phyloP scores from a whole-genome alignment of 2,888 invertebrate species.

The Therioaphis trifolii region DNA sequence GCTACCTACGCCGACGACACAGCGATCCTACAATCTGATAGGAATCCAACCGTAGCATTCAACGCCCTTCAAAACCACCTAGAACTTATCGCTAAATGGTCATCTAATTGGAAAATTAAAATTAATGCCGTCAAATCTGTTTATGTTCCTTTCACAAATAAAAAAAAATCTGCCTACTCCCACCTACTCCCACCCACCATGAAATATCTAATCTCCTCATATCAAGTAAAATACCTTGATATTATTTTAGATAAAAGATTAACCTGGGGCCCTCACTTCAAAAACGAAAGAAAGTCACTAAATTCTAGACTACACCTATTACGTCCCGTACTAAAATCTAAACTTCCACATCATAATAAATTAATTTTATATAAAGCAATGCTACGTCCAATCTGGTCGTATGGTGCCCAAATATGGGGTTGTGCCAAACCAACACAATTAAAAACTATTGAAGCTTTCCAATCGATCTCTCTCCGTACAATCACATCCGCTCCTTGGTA shows the following conservation, averaged over 20 bases:
- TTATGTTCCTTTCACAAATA: not conserved
- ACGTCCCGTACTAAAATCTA: not conserved
- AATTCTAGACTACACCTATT: not conserved
- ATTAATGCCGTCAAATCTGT: not conserved
- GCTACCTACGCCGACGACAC: conserved; percentile 15
- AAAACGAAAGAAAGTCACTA: not conserved
- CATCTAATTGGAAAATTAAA: not conserved
- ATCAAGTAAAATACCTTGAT: no score
- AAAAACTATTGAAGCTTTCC: no score
- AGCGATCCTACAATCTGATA: not conserved
- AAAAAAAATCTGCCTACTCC: no score
- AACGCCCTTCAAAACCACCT: not conserved
- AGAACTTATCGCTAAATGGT: not conserved
- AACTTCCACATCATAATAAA: not conserved
- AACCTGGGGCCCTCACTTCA: no score
- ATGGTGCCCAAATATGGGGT: no score
- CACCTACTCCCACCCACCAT: no score
- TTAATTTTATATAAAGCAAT: not conserved
- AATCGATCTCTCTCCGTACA: no score
- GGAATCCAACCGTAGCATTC: not conserved
- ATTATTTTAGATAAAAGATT: no score
- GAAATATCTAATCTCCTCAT: no score
- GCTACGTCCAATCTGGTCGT: no score
- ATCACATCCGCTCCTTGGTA: no score
- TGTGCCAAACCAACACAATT: no score